phyloP scores from a whole-genome alignment of 1,140 invertebrate species.

The Nylanderia fulva region DNA sequence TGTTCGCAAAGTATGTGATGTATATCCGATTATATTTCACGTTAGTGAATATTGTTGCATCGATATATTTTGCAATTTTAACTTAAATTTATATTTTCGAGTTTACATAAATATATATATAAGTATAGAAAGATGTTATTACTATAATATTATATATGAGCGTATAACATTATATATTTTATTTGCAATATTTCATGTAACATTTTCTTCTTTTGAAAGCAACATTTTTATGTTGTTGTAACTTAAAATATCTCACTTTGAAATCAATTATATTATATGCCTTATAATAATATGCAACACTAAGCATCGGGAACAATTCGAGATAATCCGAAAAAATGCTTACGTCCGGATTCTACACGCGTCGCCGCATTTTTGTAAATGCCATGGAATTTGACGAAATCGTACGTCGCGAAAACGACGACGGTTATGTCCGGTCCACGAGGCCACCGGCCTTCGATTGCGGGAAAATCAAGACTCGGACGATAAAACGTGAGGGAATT shows the following conservation, averaged over 20 bases:
- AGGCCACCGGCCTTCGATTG: conserved; percentile 52
- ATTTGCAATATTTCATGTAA: too few species aligned
- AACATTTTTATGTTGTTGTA: neutral
- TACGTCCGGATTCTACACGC: conserved; percentile 48
- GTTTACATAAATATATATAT: neutral
- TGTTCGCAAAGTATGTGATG: neutral
- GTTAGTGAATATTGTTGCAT: conserved; percentile 15
- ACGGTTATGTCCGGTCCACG: conserved; percentile 59
- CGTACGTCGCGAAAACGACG: conserved; percentile 40
- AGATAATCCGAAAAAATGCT: neutral
- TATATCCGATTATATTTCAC: neutral
- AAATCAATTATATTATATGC: neutral
- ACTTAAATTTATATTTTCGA: neutral
- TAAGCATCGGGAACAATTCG: neutral
- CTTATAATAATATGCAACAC: too few species aligned
- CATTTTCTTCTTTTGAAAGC: too few species aligned
- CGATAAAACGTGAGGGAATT: conserved; percentile 75
- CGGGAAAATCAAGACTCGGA: conserved; percentile 64
- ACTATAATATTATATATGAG: neutral
- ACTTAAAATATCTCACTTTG: neutral
- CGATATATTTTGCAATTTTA: neutral
- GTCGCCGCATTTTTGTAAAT: conserved; percentile 55
- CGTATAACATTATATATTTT: neutral
- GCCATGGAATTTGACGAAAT: conserved; percentile 52
- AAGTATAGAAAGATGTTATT: neutral